Evolutionary conservation across 2,888 invertebrate species (phyloP).

Genomic region (Scaptomyza flava): DNA sequence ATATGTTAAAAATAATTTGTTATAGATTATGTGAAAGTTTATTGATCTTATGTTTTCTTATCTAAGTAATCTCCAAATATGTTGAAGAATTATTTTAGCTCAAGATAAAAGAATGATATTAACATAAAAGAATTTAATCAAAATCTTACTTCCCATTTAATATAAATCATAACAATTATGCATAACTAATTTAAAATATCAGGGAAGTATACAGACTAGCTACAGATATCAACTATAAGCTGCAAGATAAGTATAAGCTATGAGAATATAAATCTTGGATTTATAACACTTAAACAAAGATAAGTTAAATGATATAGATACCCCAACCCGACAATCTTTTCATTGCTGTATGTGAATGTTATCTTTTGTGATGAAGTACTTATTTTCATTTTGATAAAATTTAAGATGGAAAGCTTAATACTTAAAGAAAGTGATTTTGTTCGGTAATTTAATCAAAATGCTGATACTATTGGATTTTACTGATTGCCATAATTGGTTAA

Average conservation of each 20-base stretch:
- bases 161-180: no score
- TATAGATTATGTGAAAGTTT: no score
- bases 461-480: no score
- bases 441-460: not conserved
- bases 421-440: not conserved
- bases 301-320: slow-evolving; percentile 1
- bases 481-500: not conserved
- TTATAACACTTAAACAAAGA: slow-evolving; percentile 16
- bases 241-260: slow-evolving; percentile 6
- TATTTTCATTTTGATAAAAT: not conserved
- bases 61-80: no score
- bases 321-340: not conserved
- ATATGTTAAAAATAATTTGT: no score
- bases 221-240: slow-evolving; percentile 16
- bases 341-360: not conserved
- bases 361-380: not conserved
- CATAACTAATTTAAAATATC: no score
- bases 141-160: no score
- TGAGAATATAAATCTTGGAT: slow-evolving; percentile 39
- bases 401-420: not conserved
- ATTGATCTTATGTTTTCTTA: no score
- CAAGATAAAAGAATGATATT: no score
- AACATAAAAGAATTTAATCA: no score
- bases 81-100: no score
- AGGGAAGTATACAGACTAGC: no score